Conservation (phyloP, 30 jellyfish, hydroid and myxozoan species). For the Mastigias papua region DNA sequence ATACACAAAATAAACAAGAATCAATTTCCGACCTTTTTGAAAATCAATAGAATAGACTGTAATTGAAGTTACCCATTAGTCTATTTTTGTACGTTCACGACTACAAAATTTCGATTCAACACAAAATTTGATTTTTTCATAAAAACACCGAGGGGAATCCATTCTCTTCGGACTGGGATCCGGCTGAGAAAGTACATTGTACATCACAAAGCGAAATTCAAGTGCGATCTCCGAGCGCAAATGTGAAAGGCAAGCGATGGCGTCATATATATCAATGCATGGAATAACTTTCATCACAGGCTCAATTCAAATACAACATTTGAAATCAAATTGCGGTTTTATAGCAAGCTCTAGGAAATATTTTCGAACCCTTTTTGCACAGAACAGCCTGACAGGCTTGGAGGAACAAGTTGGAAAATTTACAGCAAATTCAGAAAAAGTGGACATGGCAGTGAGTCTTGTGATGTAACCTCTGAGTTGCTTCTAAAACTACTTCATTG, state of each 20-base stretch:
- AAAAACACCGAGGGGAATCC: constrained; percentile 70
- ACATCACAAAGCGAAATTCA: neutral
- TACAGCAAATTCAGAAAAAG: too few species aligned
- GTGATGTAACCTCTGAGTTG: too few species aligned
- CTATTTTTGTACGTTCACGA: constrained; percentile 1
- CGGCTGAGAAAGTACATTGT: constrained; percentile 43
- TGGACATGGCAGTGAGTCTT: too few species aligned
- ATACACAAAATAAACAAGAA: constrained; percentile 28
- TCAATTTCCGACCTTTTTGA: constrained; percentile 65
- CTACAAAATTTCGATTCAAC: constrained; percentile 39
- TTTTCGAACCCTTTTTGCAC: too few species aligned
- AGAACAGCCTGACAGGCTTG: too few species aligned
- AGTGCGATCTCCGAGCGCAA: neutral
- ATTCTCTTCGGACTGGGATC: constrained; percentile 31
- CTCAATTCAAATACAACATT: too few species aligned
- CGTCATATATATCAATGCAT: constrained; percentile 2
- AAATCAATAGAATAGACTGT: constrained; percentile 37
- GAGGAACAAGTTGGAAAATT: too few species aligned
- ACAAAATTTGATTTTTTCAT: constrained; percentile 69
- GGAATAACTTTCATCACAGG: neutral
- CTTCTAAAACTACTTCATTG: too few species aligned
- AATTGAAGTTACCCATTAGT: constrained; percentile 30
- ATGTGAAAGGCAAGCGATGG: neutral
- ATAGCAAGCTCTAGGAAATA: too few species aligned
- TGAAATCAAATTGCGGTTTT: too few species aligned